Percentiles rank a stretch among this genome's conserved stretches.
Conservation (phyloP, 1,140 invertebrate species). For the Pseudobourletiella spinata region DNA sequence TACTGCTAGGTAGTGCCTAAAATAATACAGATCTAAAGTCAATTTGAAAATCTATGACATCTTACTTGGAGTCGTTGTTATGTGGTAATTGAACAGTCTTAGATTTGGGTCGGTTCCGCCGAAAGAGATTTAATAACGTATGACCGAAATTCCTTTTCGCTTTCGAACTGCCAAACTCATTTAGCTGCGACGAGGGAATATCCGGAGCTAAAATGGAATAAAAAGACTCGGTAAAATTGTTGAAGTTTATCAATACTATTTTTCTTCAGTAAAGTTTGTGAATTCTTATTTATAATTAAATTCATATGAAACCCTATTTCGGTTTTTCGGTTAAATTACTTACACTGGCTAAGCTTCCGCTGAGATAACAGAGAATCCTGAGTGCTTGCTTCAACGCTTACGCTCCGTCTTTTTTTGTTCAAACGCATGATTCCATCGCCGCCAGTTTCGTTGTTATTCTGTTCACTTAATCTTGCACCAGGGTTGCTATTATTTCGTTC, state of each 20-base stretch:
- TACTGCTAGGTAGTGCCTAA: too few species aligned
- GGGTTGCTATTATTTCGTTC: slow-evolving; percentile 5
- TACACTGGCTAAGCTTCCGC: slow-evolving; percentile 14
- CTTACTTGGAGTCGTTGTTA: slow-evolving; percentile 7
- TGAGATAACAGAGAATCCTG: slow-evolving; percentile 11
- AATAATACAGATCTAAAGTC: too few species aligned
- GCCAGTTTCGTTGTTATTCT: slow-evolving; percentile 9
- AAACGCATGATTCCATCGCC: neutral
- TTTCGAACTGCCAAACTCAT: slow-evolving; percentile 1
- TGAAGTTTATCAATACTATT: too few species aligned
- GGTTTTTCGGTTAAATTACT: too few species aligned
- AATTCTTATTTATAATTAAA: too few species aligned
- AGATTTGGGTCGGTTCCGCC: slow-evolving; percentile 10
- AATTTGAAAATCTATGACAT: neutral
- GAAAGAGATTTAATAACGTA: slow-evolving; percentile 38
- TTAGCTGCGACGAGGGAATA: neutral
- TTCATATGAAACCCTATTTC: too few species aligned
- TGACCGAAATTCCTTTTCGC: slow-evolving; percentile 42
- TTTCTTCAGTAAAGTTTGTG: too few species aligned
- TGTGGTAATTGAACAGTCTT: slow-evolving; percentile 3
- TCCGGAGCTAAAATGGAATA: neutral
- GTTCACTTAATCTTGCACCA: slow-evolving; percentile 6
- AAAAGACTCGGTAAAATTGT: too few species aligned
- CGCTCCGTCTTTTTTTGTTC: slow-evolving; percentile 16
- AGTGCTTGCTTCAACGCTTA: slow-evolving; percentile 18